Conservation (phyloP, 2,797 vertebrate genomes). For the Threskiornis aethiopicus region DNA sequence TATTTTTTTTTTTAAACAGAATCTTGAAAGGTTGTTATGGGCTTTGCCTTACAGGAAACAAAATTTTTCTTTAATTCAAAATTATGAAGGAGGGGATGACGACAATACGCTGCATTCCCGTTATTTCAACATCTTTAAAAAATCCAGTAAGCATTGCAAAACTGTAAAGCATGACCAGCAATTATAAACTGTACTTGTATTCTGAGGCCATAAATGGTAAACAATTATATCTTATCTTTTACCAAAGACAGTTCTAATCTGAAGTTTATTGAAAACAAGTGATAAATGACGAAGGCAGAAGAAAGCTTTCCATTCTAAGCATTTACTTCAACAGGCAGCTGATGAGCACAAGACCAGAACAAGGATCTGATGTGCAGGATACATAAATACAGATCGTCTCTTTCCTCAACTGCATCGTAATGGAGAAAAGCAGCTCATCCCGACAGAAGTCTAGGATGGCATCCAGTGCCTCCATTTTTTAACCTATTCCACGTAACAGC, state of each 20-base stretch:
- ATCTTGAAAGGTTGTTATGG: not conserved
- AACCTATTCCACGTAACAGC: not conserved
- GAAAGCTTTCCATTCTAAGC: not conserved
- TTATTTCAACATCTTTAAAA: not conserved
- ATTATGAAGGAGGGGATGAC: not conserved
- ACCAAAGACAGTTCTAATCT: not conserved
- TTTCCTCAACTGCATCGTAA: not conserved
- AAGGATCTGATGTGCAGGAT: not conserved
- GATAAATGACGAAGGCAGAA: not conserved
- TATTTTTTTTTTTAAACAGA: not conserved
- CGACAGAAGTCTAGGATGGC: not conserved
- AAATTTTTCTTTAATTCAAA: not conserved
- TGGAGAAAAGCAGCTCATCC: not conserved
- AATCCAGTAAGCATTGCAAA: not conserved
- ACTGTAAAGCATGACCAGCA: not conserved
- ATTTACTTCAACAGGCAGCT: not conserved
- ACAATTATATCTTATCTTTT: not conserved
- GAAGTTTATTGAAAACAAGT: not conserved
- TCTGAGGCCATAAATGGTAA: not conserved
- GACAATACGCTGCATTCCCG: not conserved
- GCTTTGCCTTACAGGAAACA: not conserved
- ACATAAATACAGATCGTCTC: not conserved
- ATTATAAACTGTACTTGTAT: not conserved
- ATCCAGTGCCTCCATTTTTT: not conserved
- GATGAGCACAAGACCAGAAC: not conserved